Evolutionary conservation across 2,113 vertebrate genomes (phyloP), one percentile per base, ranked within the genome.

Genomic region (Ageneiosus marmoratus): DNA sequence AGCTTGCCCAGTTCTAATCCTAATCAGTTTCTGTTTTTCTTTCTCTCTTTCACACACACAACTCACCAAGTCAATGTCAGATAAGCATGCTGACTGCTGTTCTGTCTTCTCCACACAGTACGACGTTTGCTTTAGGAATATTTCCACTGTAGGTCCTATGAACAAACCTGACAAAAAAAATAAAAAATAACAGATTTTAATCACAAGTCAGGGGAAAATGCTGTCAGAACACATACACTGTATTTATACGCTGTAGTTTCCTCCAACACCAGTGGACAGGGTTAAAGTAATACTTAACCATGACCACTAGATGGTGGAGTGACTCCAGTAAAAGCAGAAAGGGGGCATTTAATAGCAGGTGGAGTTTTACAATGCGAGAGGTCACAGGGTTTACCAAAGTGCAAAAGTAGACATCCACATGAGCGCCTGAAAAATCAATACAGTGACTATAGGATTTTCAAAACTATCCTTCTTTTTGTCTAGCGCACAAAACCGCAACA

Each of bases 1-100:
- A 48, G 50, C n/a, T 60, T 82, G 46, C 27, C 74, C 65, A 72
- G 53, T n/a, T 60, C 65, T 72, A 79, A 74, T 82, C 67, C 51
- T 74, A 8, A 77, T 12, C 34, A 22, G 32, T 11, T 32, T 48
- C 15, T 48, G 34, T 82, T 67, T 27, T 46, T 22, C 11, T 27
- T 22, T 63, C 63, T 60, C 37, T 12, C 34, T 22, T 32, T 32
- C 34, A 63, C 53, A n/a, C 53, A n/a, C 80, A n/a, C 63, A 29
- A 77, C 51, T 67, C 4, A 69, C 69, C 58, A 56, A 83, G 78
- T 70, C 62, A 81, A 60, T 83, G 87, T 89, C 88, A 89, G 87
- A 88, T 79, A 56, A 83, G 81, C 81, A 86, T 82, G 5, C 51
- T 58, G 46, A 63, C 84, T 34, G 79, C 67, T 7, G 32, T 13